Conservation (phyloP, 2,888 invertebrate genomes). For the Cheilosia vernalis region DNA sequence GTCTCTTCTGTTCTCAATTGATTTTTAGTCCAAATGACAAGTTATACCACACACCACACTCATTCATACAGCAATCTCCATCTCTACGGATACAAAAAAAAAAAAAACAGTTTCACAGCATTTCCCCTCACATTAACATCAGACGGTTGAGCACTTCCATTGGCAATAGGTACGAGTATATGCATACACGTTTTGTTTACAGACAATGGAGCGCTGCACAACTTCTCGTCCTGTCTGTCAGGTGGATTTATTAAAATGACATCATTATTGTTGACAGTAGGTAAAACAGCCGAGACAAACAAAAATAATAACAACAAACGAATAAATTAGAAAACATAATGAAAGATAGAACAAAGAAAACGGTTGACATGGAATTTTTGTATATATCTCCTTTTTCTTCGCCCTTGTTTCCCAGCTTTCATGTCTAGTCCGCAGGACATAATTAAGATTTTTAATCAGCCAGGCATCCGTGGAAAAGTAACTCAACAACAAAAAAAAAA, state of each 20-base stretch:
- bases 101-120: slow-evolving; percentile 16
- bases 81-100: background rate
- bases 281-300: slow-evolving; percentile 6
- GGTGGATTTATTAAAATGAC: slow-evolving; percentile 51
- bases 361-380: slow-evolving; percentile 40
- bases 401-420: slow-evolving; percentile 21
- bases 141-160: slow-evolving; percentile 21
- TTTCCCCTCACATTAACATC: slow-evolving; percentile 7
- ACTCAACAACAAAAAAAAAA: slow-evolving; percentile 17
- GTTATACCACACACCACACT: background rate
- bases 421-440: slow-evolving; percentile 64
- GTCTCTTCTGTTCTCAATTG: slow-evolving; percentile 11
- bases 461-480: slow-evolving; percentile 57
- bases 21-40: slow-evolving; percentile 27
- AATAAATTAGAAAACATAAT: slow-evolving; percentile 56
- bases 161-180: slow-evolving; percentile 16
- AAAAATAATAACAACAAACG: slow-evolving; percentile 16
- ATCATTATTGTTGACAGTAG: slow-evolving; percentile 38
- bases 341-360: slow-evolving; percentile 35
- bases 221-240: slow-evolving; percentile 46
- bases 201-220: slow-evolving; percentile 29
- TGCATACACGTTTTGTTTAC: slow-evolving; percentile 17
- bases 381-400: slow-evolving; percentile 9
- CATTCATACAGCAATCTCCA: background rate
- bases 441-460: slow-evolving; percentile 71